A percentile compares a stretch with the other conserved stretches of the same genome.
These are phyloP conservation scores for Hestina assimilis DNA, from an alignment of 1,140 invertebrate genomes.

Conservation along the genomic window DNA sequence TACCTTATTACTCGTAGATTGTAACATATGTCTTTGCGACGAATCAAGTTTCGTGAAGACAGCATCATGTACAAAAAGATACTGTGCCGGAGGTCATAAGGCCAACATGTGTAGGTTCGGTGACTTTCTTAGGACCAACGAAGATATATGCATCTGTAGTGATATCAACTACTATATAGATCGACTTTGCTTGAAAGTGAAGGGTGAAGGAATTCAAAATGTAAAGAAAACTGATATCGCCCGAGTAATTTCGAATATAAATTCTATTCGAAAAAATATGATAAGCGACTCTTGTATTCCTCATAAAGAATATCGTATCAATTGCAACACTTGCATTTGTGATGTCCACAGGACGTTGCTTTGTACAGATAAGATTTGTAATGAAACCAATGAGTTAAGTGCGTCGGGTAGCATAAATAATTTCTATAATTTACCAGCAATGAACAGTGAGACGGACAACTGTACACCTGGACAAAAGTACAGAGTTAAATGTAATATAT, in stretches of 20 bases:
- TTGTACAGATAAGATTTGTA: slow-evolving; percentile 53
- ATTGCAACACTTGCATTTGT: slow-evolving; percentile 67
- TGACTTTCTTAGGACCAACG: slow-evolving; percentile 32
- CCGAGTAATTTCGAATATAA: slow-evolving; percentile 21
- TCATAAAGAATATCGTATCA: slow-evolving; percentile 43
- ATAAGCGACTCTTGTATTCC: slow-evolving; percentile 20
- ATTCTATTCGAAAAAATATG: slow-evolving; percentile 9
- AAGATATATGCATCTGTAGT: slow-evolving; percentile 44
- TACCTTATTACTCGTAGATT: slow-evolving; percentile 37
- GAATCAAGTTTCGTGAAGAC: slow-evolving; percentile 21
- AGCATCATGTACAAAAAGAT: slow-evolving; percentile 36
- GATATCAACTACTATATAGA: slow-evolving; percentile 44
- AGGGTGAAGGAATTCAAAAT: slow-evolving; percentile 23
- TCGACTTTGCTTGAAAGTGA: slow-evolving; percentile 36
- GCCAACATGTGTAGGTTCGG: slow-evolving; percentile 35
- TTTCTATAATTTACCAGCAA: slow-evolving; percentile 19
- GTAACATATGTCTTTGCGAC: slow-evolving; percentile 46
- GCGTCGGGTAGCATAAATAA: not conserved
- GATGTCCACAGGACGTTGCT: slow-evolving; percentile 36
- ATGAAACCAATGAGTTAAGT: not conserved
- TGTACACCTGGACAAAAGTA: slow-evolving; percentile 56
- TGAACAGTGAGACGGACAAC: slow-evolving; percentile 20
- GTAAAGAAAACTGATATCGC: slow-evolving; percentile 17
- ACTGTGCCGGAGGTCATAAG: slow-evolving; percentile 35
- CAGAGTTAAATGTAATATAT: slow-evolving; percentile 60